Evolutionary conservation across 2,888 invertebrate species (phyloP), one percentile per base, ranked within the genome.

Genomic region (Napeogenes sylphis): DNA sequence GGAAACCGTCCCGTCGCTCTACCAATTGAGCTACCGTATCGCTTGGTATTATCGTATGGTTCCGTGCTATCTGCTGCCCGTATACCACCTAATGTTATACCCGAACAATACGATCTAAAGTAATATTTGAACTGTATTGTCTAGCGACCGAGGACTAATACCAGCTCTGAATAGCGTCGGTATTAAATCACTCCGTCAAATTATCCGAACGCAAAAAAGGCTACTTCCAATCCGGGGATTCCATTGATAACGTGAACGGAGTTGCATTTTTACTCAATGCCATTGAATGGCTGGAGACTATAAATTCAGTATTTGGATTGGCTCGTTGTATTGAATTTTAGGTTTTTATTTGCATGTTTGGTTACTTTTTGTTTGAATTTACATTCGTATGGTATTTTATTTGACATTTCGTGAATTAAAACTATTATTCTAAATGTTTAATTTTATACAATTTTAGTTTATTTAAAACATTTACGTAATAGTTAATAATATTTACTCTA

Each of bases 221-320:
- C 62, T 64, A 67, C 66, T 53, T 56, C 57, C 66, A 62, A 67
- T 67, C 64, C 64, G 55, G 60, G 57, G 21, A 46, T 38, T 45
- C 64, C 59, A 64, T 67, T 67, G 64, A 67, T 60, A 56, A 58
- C 55, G 21, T 62, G 64, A 64, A 67, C 62, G 54, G 66, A 32
- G 64, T 58, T 64, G 64, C 66, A 67, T 67, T 67, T 67, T 67
- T 67, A 64, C 64, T 55, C 56, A 51, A 51, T 45, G 33, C 51
- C 58, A 62, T 54, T 67, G 64, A 65, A 67, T 67, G 65, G 56
- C 59, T 55, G 46, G 64, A 35, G 38, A 56, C 63, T 56, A 67
- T 67, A 65, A 65, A 67, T 67, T 67, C 63, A 61, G 64, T 62
- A 65, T 67, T 63, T 62, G 45, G 61, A 67, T 63, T 65, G 65